A percentile compares a stretch with the other conserved stretches of the same genome.
phyloP scores from a whole-genome alignment of 2,113 vertebrate genomes.

The Pogonocichla stellata region DNA sequence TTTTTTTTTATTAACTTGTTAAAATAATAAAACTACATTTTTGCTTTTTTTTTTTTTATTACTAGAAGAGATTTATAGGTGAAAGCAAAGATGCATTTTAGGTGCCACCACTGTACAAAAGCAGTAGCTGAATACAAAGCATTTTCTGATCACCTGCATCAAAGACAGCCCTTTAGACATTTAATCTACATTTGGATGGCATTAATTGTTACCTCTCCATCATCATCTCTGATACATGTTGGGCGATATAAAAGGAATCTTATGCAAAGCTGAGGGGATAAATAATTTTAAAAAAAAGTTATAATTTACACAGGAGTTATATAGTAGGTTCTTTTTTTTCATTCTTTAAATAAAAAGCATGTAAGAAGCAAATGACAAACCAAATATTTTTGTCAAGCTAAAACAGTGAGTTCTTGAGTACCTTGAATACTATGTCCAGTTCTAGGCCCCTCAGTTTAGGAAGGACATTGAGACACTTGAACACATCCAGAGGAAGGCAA shows the following conservation, averaged over 20 bases:
- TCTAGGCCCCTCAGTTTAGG: background rate
- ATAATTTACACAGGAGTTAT: background rate
- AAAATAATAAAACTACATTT: slow-evolving; percentile 32
- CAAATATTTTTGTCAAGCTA: slow-evolving; percentile 34
- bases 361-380: slow-evolving; percentile 34
- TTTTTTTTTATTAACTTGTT: slow-evolving; percentile 24
- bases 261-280: slow-evolving; percentile 7
- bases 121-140: slow-evolving; percentile 50
- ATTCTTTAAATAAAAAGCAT: slow-evolving; percentile 9
- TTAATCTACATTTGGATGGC: slow-evolving; percentile 53
- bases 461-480: background rate
- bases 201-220: slow-evolving; percentile 68
- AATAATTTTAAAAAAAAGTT: background rate
- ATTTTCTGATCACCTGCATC: slow-evolving; percentile 42
- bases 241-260: slow-evolving; percentile 25
- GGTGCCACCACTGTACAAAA: slow-evolving; percentile 66
- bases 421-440: background rate
- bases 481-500: background rate
- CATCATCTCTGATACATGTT: slow-evolving; percentile 11
- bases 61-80: slow-evolving; percentile 36
- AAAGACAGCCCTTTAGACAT: slow-evolving; percentile 25
- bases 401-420: background rate
- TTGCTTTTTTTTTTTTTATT: background rate
- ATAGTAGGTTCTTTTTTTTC: background rate
- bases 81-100: slow-evolving; percentile 49